phyloP scores from a whole-genome alignment of 2,888 invertebrate genomes.

The Entomobrya proxima region DNA sequence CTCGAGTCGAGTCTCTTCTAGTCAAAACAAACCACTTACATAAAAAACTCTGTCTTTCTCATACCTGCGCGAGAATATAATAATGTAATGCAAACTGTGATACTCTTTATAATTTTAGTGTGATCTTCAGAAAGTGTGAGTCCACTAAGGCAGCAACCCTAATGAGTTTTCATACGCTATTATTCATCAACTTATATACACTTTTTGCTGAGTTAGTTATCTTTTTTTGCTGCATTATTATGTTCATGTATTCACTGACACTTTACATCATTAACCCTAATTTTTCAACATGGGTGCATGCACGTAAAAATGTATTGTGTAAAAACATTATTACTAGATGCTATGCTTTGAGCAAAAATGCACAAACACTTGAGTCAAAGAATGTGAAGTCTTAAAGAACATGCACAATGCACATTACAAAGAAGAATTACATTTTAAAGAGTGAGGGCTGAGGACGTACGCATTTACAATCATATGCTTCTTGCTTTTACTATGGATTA shows the following conservation, averaged over 20 bases:
- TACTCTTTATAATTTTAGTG: not conserved
- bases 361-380: too few relatives aligned
- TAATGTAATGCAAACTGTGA: not conserved
- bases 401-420: not conserved
- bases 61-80: not conserved
- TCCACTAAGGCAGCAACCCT: not conserved
- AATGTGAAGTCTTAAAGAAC: not conserved
- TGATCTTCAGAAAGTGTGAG: slow-evolving; percentile 46
- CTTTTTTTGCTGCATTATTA: slow-evolving; percentile 31
- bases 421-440: not conserved
- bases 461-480: not conserved
- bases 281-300: slow-evolving; percentile 54
- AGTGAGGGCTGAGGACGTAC: not conserved
- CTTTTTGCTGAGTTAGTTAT: slow-evolving; percentile 38
- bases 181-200: slow-evolving; percentile 41
- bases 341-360: too few relatives aligned
- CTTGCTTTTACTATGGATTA: too few relatives aligned
- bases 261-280: slow-evolving; percentile 65
- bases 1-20: not conserved
- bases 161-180: slow-evolving; percentile 61
- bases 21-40: not conserved
- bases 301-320: not conserved
- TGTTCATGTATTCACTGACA: slow-evolving; percentile 55
- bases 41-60: not conserved
- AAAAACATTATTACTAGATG: too few relatives aligned